Percentiles rank a stretch among this genome's conserved stretches.
Evolutionary conservation across 2,113 vertebrate genomes (phyloP).

Genomic region (Triplophysa tibetana): DNA sequence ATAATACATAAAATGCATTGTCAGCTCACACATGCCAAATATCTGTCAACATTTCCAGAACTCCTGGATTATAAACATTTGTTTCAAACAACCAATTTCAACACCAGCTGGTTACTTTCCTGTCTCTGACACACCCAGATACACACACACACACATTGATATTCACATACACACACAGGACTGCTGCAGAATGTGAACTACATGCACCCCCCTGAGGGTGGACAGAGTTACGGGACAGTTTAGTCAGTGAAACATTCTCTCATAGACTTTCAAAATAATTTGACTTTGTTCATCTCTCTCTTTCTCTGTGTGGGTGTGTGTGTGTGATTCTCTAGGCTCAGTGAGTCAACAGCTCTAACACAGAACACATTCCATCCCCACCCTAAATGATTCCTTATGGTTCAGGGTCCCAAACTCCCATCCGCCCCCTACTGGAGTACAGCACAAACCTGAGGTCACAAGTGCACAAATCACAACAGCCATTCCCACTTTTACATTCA

Average conservation of each 20-base stretch:
- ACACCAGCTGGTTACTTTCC: conserved; percentile 4
- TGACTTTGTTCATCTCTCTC: conserved; percentile 1
- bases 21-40: background rate
- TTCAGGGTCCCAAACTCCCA: background rate
- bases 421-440: conserved; percentile 55
- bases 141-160: background rate
- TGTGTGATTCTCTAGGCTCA: conserved; percentile 21
- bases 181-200: background rate
- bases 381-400: conserved; percentile 44
- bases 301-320: conserved; percentile 18
- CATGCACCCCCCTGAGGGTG: background rate
- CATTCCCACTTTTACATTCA: too few species aligned
- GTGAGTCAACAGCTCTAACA: conserved; percentile 42
- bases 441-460: background rate
- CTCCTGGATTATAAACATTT: background rate
- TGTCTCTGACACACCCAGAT: conserved; percentile 4
- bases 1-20: background rate
- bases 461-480: background rate
- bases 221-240: background rate
- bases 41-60: background rate
- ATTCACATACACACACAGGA: background rate
- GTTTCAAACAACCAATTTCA: background rate
- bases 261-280: conserved; percentile 24
- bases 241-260: conserved; percentile 10
- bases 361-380: conserved; percentile 39